Percentiles rank a stretch among this genome's conserved stretches.
These are phyloP conservation scores for Amblyjoppa fuscipennis DNA, from an alignment of 2,888 invertebrate genomes.

Conservation along the genomic window DNA sequence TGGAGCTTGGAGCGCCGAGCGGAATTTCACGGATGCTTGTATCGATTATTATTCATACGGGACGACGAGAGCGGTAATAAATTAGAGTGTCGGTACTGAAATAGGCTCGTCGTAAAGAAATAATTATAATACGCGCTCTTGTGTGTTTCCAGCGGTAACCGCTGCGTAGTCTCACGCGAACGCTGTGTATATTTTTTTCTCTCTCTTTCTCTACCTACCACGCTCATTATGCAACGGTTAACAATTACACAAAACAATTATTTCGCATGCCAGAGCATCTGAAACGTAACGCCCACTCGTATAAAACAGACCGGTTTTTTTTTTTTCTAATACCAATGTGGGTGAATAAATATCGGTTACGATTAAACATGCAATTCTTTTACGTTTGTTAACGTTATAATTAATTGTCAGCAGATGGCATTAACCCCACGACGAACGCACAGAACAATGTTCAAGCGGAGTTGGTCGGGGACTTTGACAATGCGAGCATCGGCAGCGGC, in stretches of 20 bases:
- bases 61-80: slow-evolving; percentile 26
- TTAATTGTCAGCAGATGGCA: slow-evolving; percentile 74
- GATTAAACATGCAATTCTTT: slow-evolving; percentile 7
- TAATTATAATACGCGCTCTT: slow-evolving; percentile 46
- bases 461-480: slow-evolving; percentile 81
- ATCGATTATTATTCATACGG: slow-evolving; percentile 48
- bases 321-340: slow-evolving; percentile 14
- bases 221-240: slow-evolving; percentile 61
- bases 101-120: slow-evolving; percentile 24
- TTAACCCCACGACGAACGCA: slow-evolving; percentile 71
- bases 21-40: slow-evolving; percentile 47
- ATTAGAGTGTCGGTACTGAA: slow-evolving; percentile 21
- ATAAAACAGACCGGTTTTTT: slow-evolving; percentile 31
- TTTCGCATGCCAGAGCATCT: slow-evolving; percentile 58
- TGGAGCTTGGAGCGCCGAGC: slow-evolving; percentile 3
- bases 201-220: neutral
- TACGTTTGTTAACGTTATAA: neutral
- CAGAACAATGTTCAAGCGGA: slow-evolving; percentile 76
- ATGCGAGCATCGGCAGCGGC: slow-evolving; percentile 84
- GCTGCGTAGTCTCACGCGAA: slow-evolving; percentile 57
- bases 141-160: slow-evolving; percentile 47
- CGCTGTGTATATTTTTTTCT: slow-evolving; percentile 2
- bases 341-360: slow-evolving; percentile 29
- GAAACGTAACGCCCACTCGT: slow-evolving; percentile 42
- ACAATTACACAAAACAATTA: slow-evolving; percentile 66